Evolutionary conservation across 2,797 vertebrate genomes (phyloP).

Genomic region (Neosilurus hyrtlii): DNA sequence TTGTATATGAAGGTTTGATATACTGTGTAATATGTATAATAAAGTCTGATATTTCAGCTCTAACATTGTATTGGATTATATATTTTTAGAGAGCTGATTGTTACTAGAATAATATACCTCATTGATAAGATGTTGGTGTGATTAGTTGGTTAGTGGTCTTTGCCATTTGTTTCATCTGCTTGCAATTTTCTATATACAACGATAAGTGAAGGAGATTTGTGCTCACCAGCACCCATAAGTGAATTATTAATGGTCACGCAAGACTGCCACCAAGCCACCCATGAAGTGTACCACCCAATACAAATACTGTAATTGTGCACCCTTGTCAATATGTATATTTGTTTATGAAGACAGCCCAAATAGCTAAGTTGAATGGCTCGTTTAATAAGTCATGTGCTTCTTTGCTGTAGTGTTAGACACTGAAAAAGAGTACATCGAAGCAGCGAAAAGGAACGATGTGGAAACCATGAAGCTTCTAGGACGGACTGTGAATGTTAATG

Average conservation of each 20-base stretch:
- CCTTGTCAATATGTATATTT: neutral
- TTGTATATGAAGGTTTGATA: neutral
- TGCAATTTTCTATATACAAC: neutral
- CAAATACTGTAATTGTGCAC: slow-evolving; percentile 37
- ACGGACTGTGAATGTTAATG: slow-evolving; percentile 81
- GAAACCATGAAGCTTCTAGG: slow-evolving; percentile 77
- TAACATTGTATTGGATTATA: neutral
- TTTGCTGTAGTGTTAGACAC: slow-evolving; percentile 76
- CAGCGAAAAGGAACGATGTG: slow-evolving; percentile 86
- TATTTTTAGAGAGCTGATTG: neutral
- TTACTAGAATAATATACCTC: neutral
- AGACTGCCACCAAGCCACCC: slow-evolving; percentile 17
- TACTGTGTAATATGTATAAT: neutral
- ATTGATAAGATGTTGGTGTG: neutral
- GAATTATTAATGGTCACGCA: slow-evolving; percentile 23
- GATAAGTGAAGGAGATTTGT: neutral
- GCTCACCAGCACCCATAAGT: neutral
- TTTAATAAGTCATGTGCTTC: neutral
- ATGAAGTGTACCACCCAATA: slow-evolving; percentile 39
- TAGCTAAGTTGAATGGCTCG: neutral
- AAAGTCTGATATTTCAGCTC: neutral
- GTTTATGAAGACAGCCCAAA: neutral
- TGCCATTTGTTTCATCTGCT: neutral
- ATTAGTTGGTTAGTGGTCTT: no score
- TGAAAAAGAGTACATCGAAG: slow-evolving; percentile 85